phyloP scores from a whole-genome alignment of 2,888 invertebrate species.

The Dryocosmus kuriphilus region DNA sequence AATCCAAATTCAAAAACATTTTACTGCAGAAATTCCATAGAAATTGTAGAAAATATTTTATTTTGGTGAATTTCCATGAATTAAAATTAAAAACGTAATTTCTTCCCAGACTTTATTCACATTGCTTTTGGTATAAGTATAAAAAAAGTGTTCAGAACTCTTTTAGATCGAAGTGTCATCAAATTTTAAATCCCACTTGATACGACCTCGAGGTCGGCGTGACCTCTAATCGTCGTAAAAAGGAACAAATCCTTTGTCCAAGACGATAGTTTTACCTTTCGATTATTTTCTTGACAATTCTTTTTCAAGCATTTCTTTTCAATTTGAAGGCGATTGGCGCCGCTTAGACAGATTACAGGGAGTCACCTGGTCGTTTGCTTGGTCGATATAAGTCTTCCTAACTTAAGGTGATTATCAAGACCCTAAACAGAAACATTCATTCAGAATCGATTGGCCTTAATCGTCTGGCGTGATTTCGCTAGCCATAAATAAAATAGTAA shows the following conservation, averaged over 20 bases:
- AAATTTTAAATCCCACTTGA: not conserved
- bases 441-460: not conserved
- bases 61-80: too few species aligned
- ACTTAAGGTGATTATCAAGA: constrained; percentile 5
- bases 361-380: constrained; percentile 3
- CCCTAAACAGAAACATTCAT: constrained; percentile 1
- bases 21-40: too few species aligned
- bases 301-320: not conserved
- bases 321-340: not conserved
- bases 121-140: too few species aligned
- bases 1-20: too few species aligned
- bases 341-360: constrained; percentile 2
- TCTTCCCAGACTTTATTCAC: too few species aligned
- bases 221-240: not conserved
- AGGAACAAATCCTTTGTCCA: not conserved
- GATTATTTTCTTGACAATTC: not conserved
- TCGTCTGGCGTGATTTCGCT: not conserved
- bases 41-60: too few species aligned
- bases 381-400: constrained; percentile 4
- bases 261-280: not conserved
- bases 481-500: not conserved
- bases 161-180: not conserved
- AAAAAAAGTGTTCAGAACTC: too few species aligned
- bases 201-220: not conserved
- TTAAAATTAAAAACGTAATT: too few species aligned